Evolutionary conservation across 2,888 invertebrate species (phyloP), one percentile per base, ranked within the genome.

Genomic region (Synergus itoensis): DNA sequence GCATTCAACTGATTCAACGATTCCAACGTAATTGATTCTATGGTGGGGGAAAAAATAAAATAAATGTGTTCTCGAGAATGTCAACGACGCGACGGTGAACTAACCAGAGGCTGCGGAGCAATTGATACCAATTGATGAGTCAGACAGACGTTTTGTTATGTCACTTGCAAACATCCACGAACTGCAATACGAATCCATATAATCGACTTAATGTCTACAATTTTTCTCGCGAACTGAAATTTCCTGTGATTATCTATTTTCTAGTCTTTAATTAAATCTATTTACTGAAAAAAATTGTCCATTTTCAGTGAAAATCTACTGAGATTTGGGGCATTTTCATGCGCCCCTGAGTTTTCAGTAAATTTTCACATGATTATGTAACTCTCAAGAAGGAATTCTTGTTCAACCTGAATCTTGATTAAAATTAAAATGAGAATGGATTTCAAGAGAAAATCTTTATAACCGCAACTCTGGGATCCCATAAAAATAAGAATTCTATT

Each of bases 91-190:
- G 16, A 69, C 45, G 16, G 69, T 9, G 16, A 60, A 73, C 73
- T 73, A 73, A 73, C 53, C 73, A 73, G 73, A 73, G 53, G 40
- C 73, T 73, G 73, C 73, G 53, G 73, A 73, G 73, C 73, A 73
- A 73, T 53, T 73, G 73, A 73, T 73, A 40, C 18, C 53, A 73
- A 73, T 73, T 73, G 73, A 73, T 73, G 73, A 73, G 73, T 73
- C 73, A 73, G 73, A 69, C 73, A 73, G 53, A 36, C 73, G 73
- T 73, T 73, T 73, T 53, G 48, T 73, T 73, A 53, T 36, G 53
- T 73, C 53, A n/a, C 48, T 67, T 67, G 45, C 67, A 67, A 67
- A 43, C 67, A 45, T 45, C 21, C 45, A 53, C 12, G 48, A n/a
- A 73, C 28, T 28, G 62, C 53, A 73, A 53, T 53, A 73, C 73